Percentiles rank a stretch among this genome's conserved stretches.
These are phyloP conservation scores for Coelinius sp. DNA, from an alignment of 2,888 invertebrate genomes.

Conservation along the genomic window DNA sequence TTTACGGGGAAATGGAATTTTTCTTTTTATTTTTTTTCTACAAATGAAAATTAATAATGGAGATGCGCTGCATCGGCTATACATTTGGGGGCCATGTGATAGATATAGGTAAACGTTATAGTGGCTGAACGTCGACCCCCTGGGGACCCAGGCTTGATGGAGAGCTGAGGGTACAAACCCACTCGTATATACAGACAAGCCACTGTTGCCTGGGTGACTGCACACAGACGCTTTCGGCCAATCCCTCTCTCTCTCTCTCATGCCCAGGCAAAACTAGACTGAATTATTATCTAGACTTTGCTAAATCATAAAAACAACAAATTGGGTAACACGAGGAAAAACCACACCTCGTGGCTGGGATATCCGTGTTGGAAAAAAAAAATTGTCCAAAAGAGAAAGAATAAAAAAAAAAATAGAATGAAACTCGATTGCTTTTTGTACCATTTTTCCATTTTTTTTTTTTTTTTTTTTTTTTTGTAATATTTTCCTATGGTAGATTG, in stretches of 20 bases:
- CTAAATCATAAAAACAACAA: constrained; percentile 68
- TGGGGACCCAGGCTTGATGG: constrained; percentile 58
- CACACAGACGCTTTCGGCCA: constrained; percentile 45
- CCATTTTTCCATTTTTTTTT: constrained; percentile 2
- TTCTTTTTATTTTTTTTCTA: background rate
- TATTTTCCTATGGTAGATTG: constrained; percentile 60
- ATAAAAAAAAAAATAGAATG: constrained; percentile 8
- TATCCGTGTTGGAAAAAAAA: constrained; percentile 33
- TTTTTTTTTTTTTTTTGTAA: background rate
- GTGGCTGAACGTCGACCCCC: constrained; percentile 53
- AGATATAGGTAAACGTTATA: constrained; percentile 18
- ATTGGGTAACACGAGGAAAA: constrained; percentile 43
- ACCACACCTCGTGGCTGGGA: constrained; percentile 34
- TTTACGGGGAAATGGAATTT: constrained; percentile 16
- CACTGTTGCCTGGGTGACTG: constrained; percentile 29
- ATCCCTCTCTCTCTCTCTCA: constrained; percentile 6
- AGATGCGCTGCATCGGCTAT: constrained; percentile 52
- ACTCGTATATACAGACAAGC: constrained; percentile 5
- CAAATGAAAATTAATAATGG: constrained; percentile 59
- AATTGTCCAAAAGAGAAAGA: constrained; percentile 19
- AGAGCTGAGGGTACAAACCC: constrained; percentile 44
- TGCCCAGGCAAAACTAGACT: constrained; percentile 47
- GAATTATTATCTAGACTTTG: constrained; percentile 62
- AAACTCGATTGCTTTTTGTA: constrained; percentile 3
- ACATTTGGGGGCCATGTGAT: background rate